Evolutionary conservation across 2,797 vertebrate species (phyloP).

Genomic region (Pipistrellus pipistrellus): DNA sequence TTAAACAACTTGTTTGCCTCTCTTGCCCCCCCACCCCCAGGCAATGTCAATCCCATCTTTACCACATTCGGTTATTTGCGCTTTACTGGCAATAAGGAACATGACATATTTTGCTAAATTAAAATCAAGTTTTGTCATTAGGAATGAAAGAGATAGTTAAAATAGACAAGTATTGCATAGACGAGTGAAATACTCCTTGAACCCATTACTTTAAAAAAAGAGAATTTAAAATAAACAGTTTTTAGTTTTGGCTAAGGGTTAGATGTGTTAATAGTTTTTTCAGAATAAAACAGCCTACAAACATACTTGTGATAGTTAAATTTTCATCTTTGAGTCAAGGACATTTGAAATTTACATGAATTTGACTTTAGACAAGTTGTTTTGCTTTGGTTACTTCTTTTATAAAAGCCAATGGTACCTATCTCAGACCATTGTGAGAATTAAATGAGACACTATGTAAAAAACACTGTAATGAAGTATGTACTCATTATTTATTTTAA

Average conservation of each 20-base stretch:
- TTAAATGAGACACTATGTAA: background rate
- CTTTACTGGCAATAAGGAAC: background rate
- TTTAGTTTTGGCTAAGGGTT: conserved; percentile 27
- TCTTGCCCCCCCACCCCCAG: fast-evolving
- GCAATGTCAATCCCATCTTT: background rate
- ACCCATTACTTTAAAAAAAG: background rate
- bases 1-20: background rate
- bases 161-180: background rate
- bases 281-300: background rate
- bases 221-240: background rate
- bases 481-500: background rate
- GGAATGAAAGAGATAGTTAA: background rate
- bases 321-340: background rate
- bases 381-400: background rate
- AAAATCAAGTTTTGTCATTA: conserved; percentile 31
- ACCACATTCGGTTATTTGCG: conserved; percentile 3
- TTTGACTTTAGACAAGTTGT: background rate
- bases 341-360: background rate
- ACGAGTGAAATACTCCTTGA: conserved; percentile 38
- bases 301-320: background rate
- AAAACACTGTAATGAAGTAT: background rate
- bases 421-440: background rate
- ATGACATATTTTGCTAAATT: conserved; percentile 1
- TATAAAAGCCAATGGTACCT: background rate
- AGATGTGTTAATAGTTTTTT: background rate